Conservation (phyloP, 2,797 vertebrate species). For the Gallinago nigripennis region DNA sequence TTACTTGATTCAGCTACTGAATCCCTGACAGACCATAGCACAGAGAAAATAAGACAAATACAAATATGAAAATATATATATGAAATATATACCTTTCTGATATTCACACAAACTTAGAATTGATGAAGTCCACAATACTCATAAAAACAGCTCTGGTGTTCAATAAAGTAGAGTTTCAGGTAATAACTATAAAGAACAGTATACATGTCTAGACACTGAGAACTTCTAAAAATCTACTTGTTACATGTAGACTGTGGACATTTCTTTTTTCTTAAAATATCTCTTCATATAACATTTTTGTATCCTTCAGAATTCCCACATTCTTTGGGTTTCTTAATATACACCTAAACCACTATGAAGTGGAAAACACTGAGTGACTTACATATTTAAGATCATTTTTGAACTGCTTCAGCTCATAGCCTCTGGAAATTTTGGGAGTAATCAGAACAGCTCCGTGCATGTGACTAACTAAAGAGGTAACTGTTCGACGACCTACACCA, state of each 20-base stretch:
- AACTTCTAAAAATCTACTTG: not conserved
- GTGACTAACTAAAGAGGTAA: slow-evolving; percentile 89
- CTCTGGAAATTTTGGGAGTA: slow-evolving; percentile 90
- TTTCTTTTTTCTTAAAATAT: not conserved
- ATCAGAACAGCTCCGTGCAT: slow-evolving; percentile 90
- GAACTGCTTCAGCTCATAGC: slow-evolving; percentile 92
- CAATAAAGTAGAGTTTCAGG: not conserved
- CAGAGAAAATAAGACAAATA: not conserved
- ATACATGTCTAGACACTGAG: not conserved
- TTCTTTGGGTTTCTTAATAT: not conserved
- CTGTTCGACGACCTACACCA: slow-evolving; percentile 91
- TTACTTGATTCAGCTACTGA: not conserved
- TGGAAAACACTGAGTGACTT: slow-evolving; percentile 46
- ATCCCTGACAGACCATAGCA: not conserved
- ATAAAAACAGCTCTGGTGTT: not conserved
- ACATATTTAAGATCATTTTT: slow-evolving; percentile 92
- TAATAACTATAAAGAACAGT: not conserved
- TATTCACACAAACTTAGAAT: not conserved
- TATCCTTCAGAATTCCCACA: not conserved
- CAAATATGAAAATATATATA: not conserved
- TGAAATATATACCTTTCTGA: not conserved
- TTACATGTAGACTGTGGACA: not conserved
- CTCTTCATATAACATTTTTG: not conserved
- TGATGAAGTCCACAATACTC: not conserved
- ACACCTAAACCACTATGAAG: not conserved